Base-by-base conservation (phyloP, 1,140 invertebrate genomes). In the Scylla paramamosain region DNA sequence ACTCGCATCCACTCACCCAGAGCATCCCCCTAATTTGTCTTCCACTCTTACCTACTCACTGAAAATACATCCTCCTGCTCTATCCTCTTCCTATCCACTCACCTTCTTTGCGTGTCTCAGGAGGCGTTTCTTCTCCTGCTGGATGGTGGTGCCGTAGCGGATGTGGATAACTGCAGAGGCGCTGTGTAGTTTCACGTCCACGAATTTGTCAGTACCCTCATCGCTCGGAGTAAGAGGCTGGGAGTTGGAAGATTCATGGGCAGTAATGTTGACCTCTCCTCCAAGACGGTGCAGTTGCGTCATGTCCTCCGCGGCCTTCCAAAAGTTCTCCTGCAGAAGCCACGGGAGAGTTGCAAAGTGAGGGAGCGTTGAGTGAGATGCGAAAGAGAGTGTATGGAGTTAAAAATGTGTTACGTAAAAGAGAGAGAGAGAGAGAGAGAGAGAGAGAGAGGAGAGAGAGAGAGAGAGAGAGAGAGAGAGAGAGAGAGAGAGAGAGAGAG, bases 181-280 rank as follows among this genome's bases (percentile, higher is more conserved):
- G 46, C 95, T 96, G 96, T 99, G 98, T 95, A 99, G 98, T 97
- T 98, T 99, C 0, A 99, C 98, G 97, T 99, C 98, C 95, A 98
- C 97, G 94, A 97, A 97, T 96, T 97, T 96, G 92, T 96, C 96
- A 77, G 84, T 93, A 8, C 94, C 94, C 31, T 96, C 95, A 28
- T 95, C 94, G 52, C 59, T 87, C 31, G 95, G 94, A 0, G 94
- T 96, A 39, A 93, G 93, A 12, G 93, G 90, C 46, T 91, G 89
- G 6, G 96, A 96, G 59, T 98, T 98, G 96, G 98, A 98, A 77
- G 97, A 98, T 96, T 99, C 98, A 96, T 99, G 98, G 97, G 99
- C 98, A 1, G 99, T 99, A 16, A 99, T 98, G 97, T 99, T 99
- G 28, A 99, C 98, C 97, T 99, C 98, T 12, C 98, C 98, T 96